Evolutionary conservation across 2,113 vertebrate species (phyloP).

Genomic region (Stigmatopora argus): DNA sequence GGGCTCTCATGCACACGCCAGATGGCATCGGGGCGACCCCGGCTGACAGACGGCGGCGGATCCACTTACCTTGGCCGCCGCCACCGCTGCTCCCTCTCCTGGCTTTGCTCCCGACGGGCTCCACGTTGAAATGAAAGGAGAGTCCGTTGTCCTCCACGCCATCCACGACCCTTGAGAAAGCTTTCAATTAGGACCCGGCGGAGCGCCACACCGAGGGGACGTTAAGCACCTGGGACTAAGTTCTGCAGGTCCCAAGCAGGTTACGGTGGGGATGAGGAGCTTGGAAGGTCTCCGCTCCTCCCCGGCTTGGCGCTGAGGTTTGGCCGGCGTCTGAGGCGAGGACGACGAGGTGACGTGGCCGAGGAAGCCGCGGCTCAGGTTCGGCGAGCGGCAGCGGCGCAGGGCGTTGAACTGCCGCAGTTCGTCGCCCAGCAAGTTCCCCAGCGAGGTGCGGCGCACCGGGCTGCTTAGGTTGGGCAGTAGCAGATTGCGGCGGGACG

Average conservation of each 20-base stretch:
- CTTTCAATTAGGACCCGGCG: constrained; percentile 49
- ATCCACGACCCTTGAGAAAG: constrained; percentile 81
- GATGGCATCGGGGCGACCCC: constrained; percentile 45
- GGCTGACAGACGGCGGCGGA: constrained; percentile 29
- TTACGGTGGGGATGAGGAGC: constrained; percentile 82
- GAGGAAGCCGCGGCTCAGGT: constrained; percentile 60
- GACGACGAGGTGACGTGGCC: constrained; percentile 49
- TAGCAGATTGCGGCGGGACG: constrained; percentile 74
- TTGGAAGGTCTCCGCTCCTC: constrained; percentile 70
- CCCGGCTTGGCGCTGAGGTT: constrained; percentile 46
- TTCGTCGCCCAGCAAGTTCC: constrained; percentile 85
- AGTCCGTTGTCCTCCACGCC: constrained; percentile 84
- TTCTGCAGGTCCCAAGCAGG: constrained; percentile 73
- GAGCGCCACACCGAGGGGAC: background rate
- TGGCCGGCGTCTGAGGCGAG: constrained; percentile 60
- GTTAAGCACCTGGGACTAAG: constrained; percentile 83
- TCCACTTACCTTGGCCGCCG: constrained; percentile 52
- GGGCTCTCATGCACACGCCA: constrained; percentile 35
- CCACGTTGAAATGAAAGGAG: constrained; percentile 77
- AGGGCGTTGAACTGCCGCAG: constrained; percentile 79
- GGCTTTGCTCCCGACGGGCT: constrained; percentile 41
- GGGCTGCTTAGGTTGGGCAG: constrained; percentile 80
- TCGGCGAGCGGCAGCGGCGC: constrained; percentile 75
- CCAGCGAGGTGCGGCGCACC: constrained; percentile 73
- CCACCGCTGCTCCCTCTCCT: constrained; percentile 28